Evolutionary conservation across 2,888 invertebrate species (phyloP).

Genomic region (Synanthedon formicaeformis): DNA sequence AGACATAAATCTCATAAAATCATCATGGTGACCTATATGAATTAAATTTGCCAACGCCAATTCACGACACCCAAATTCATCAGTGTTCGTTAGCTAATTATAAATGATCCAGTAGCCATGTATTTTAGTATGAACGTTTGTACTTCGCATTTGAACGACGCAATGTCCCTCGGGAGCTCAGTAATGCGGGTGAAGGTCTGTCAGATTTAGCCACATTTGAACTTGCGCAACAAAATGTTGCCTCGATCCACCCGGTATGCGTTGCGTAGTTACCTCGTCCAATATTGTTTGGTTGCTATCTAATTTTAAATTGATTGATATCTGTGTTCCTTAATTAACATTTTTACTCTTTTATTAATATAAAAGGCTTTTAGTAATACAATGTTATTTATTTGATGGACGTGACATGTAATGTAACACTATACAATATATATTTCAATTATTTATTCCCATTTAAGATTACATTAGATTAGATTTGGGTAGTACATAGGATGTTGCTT

Average conservation of each 20-base stretch:
- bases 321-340: too few species aligned
- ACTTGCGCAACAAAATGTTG: constrained; percentile 38
- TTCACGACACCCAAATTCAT: constrained; percentile 8
- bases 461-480: too few species aligned
- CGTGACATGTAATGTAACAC: too few species aligned
- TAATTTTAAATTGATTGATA: too few species aligned
- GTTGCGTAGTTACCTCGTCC: constrained; percentile 19
- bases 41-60: constrained; percentile 8
- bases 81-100: constrained; percentile 13
- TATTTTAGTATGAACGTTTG: constrained; percentile 6
- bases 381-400: too few species aligned
- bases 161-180: constrained; percentile 39
- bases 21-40: background rate
- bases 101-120: constrained; percentile 5
- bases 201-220: constrained; percentile 43
- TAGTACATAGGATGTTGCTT: too few species aligned
- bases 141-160: constrained; percentile 8
- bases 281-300: too few species aligned
- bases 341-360: too few species aligned
- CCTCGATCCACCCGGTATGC: constrained; percentile 21
- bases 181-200: constrained; percentile 63
- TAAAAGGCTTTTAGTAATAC: too few species aligned
- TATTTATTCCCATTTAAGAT: too few species aligned
- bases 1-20: too few species aligned
- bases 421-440: too few species aligned